Evolutionary conservation across 2,113 vertebrate genomes (phyloP).

Genomic region (Ahaetulla prasina): DNA sequence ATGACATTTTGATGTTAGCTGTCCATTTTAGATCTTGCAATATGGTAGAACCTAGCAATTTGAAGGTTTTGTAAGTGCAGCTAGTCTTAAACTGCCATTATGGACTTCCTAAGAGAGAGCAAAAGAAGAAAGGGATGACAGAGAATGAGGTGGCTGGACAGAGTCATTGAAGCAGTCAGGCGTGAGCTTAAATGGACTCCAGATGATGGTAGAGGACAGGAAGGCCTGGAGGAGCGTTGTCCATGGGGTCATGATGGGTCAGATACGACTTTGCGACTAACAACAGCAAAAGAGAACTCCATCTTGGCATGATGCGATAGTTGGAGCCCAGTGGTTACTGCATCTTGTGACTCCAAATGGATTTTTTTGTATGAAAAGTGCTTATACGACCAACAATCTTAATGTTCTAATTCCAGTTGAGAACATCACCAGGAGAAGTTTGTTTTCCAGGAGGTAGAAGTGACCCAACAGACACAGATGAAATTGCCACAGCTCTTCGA

Average conservation of each 20-base stretch:
- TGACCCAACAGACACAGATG: conserved; percentile 76
- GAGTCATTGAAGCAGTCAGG: no score
- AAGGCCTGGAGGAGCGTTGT: no score
- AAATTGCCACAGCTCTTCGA: conserved; percentile 83
- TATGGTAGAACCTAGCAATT: no score
- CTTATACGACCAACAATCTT: not conserved
- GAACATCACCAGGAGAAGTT: conserved; percentile 81
- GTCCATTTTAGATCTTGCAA: no score
- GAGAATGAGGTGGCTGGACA: no score
- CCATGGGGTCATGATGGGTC: no score
- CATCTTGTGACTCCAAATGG: not conserved
- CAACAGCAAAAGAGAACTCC: not conserved
- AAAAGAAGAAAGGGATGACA: no score
- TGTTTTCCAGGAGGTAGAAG: conserved; percentile 92
- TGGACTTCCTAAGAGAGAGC: not conserved
- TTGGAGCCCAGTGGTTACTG: not conserved
- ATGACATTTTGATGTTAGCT: no score
- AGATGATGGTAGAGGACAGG: no score
- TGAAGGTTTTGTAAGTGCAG: no score
- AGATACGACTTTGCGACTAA: no score
- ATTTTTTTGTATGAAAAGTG: not conserved
- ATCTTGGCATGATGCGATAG: not conserved
- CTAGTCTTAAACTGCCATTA: not conserved
- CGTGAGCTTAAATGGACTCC: no score
- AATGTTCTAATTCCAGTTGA: conserved; percentile 69